Evolutionary conservation across 2,797 vertebrate species (phyloP), one percentile per base, ranked within the genome.

Genomic region (Pseudopleuronectes americanus): DNA sequence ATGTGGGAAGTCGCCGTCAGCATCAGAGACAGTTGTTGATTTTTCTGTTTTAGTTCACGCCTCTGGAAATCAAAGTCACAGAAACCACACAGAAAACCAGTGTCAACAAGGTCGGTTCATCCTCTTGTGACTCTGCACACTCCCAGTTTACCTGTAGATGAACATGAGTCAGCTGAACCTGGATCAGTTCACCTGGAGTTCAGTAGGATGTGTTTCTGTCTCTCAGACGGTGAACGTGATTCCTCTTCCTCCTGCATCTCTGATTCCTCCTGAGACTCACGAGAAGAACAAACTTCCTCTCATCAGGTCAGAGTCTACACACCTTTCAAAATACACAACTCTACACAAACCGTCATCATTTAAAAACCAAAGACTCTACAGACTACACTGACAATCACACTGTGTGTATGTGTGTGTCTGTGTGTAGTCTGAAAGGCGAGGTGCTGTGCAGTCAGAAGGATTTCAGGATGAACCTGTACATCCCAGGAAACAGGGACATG

Each of bases 391-490:
- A 31, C 28, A 5, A 17, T 6, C 17, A 9, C 28, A 21, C 17
- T n/a, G 3, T 61, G 8, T 54, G 6, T 57, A 8, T 55, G 8
- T 24, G 1, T 57, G 13, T 16, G 16, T 43, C 4, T 31, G 17
- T 45, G 19, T 62, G 8, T 48, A 99, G 97, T 90, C 21, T 81
- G 17, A 95, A 92, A 33, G 96, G 96, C 0, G 96, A 98, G 80
- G 23, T 96, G 4, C 74, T 97, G 26, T 95, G 94, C 62, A 97
- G 97, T 89, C 93, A 94, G 78, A 95, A 94, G 86, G 97, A 99
- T 80, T 99, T 97, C 77, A 90, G 95, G 57, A 96, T 98, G 74
- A 97, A 96, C 79, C 88, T 92, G 0, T 95, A 91, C 81, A 87
- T 89, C 2, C 93, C 95, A 0, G 94, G 95, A 9, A 36, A 71